Percentiles rank a stretch among this genome's conserved stretches.
Evolutionary conservation across 2,888 invertebrate species (phyloP).

Genomic region (Argyresthia albistria): DNA sequence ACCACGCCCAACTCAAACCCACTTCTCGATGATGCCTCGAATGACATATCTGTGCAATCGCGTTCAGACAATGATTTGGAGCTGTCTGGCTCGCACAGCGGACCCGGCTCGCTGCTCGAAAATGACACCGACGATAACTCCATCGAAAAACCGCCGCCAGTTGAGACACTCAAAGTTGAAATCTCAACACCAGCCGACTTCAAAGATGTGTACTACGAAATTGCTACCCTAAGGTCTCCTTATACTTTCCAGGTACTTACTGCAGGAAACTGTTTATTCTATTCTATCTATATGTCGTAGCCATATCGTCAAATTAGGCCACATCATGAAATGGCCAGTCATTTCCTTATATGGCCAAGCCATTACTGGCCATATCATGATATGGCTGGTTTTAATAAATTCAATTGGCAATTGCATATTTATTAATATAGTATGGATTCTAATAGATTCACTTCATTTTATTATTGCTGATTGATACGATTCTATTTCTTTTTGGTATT

Average conservation of each 20-base stretch:
- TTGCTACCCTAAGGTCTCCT: slow-evolving; percentile 91
- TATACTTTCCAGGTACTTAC: slow-evolving; percentile 86
- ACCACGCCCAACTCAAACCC: slow-evolving; percentile 58
- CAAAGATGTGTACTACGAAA: slow-evolving; percentile 88
- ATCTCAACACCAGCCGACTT: slow-evolving; percentile 91
- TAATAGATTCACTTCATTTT: slow-evolving; percentile 65
- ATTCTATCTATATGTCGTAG: no score
- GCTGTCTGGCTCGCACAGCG: slow-evolving; percentile 78
- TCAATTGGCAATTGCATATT: slow-evolving; percentile 49
- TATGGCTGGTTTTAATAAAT: no score
- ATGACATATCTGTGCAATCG: slow-evolving; percentile 70
- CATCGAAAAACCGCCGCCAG: slow-evolving; percentile 74
- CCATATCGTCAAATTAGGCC: no score
- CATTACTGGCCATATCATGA: no score
- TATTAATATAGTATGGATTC: slow-evolving; percentile 66
- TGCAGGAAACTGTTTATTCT: neutral
- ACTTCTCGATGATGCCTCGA: slow-evolving; percentile 51
- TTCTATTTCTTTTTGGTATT: slow-evolving; percentile 10
- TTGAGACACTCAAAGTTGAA: slow-evolving; percentile 89
- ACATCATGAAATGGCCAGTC: no score
- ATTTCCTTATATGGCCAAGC: no score
- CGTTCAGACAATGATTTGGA: slow-evolving; percentile 79
- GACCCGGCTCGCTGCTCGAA: slow-evolving; percentile 73
- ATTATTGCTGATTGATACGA: slow-evolving; percentile 66
- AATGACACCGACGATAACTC: slow-evolving; percentile 76